Evolutionary conservation across 2,888 invertebrate species (phyloP).

Genomic region (Elaeidobius kamerunicus): DNA sequence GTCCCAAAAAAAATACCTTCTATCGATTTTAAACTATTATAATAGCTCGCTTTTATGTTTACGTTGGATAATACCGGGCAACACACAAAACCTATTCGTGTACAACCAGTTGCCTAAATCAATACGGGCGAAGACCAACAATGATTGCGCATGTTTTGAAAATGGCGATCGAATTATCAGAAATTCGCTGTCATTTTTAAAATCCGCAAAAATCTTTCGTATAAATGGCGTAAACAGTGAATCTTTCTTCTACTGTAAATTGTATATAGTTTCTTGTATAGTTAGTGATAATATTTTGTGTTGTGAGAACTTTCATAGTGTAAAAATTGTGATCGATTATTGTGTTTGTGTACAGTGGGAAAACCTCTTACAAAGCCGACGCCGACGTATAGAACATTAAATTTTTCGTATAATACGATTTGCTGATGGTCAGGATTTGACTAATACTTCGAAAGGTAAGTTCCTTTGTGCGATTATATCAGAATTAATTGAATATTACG

Average conservation of each 20-base stretch:
- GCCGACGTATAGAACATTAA: constrained; percentile 56
- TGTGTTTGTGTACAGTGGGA: constrained; percentile 61
- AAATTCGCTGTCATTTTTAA: constrained; percentile 46
- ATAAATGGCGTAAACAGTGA: constrained; percentile 65
- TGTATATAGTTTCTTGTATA: constrained; percentile 72
- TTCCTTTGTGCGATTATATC: constrained; percentile 18
- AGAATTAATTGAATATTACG: constrained; percentile 16
- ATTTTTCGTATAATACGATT: constrained; percentile 51
- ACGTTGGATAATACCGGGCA: background rate
- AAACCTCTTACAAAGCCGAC: constrained; percentile 57
- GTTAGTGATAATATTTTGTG: constrained; percentile 68
- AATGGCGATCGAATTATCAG: constrained; percentile 50
- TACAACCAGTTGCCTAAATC: constrained; percentile 26
- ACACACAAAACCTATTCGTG: constrained; percentile 4
- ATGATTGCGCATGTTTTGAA: constrained; percentile 36
- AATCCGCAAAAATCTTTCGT: constrained; percentile 56
- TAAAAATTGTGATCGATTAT: constrained; percentile 55
- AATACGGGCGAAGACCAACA: constrained; percentile 7
- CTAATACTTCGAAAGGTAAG: constrained; percentile 46
- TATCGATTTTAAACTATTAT: too few species aligned
- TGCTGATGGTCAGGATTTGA: constrained; percentile 45
- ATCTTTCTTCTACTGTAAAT: constrained; percentile 65
- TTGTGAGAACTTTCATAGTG: constrained; percentile 50
- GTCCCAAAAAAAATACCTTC: too few species aligned
- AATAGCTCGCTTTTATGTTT: background rate